Conservation (phyloP, 2,113 vertebrate species). For the Phylloscopus whistleri region DNA sequence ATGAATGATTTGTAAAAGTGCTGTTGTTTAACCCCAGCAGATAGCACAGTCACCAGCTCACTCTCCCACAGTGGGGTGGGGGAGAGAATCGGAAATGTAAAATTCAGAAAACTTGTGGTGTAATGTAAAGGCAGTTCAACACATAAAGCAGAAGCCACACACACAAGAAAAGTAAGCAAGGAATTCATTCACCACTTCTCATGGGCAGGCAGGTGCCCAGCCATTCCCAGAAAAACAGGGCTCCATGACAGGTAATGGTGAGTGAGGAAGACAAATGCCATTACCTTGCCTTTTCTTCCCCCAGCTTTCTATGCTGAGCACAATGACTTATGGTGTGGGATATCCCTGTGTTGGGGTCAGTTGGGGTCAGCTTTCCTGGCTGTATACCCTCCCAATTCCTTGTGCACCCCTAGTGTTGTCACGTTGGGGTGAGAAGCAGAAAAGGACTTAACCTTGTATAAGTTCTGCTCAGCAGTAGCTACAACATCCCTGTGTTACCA, state of each 20-base stretch:
- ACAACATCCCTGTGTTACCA: background rate
- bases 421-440: background rate
- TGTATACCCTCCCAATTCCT: background rate
- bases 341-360: background rate
- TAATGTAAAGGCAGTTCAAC: background rate
- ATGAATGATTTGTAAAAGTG: background rate
- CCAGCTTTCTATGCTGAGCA: background rate
- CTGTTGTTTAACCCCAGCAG: background rate
- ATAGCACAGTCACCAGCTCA: background rate
- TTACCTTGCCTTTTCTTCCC: background rate
- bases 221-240: background rate
- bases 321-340: background rate
- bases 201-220: background rate
- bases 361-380: background rate
- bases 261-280: background rate
- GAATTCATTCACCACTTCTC: background rate
- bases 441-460: background rate
- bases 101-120: background rate
- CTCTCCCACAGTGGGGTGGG: background rate
- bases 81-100: background rate
- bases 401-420: background rate
- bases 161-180: background rate
- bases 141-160: background rate
- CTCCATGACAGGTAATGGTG: rapidly evolving
- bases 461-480: background rate